Evolutionary conservation across 53 echinoderm and acorn worm genomes (phyloP).

Genomic region (Crossaster papposus): DNA sequence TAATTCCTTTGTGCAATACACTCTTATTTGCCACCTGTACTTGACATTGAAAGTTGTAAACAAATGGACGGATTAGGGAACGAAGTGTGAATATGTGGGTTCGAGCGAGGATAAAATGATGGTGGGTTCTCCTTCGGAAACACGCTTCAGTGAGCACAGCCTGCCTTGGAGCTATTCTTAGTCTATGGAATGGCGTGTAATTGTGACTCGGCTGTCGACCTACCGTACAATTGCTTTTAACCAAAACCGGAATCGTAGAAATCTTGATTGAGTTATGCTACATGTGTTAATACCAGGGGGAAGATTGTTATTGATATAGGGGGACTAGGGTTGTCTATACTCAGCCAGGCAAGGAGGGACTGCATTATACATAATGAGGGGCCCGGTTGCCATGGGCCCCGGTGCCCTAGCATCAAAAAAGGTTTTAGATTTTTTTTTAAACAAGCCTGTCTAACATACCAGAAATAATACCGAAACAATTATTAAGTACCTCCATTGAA

Average conservation of each 20-base stretch:
- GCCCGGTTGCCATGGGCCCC: slow-evolving; percentile 10
- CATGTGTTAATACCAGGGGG: background rate
- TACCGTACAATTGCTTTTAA: slow-evolving; percentile 58
- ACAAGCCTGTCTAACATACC: background rate
- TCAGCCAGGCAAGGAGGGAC: background rate
- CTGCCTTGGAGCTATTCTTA: slow-evolving; percentile 32
- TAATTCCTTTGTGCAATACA: background rate
- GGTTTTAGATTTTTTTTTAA: slow-evolving; percentile 29
- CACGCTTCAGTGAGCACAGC: slow-evolving; percentile 47
- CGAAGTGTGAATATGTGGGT: background rate
- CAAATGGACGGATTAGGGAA: too few relatives aligned
- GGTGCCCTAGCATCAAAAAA: background rate
- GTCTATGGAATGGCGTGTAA: slow-evolving; percentile 14
- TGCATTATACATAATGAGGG: slow-evolving; percentile 4
- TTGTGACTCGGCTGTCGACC: slow-evolving; percentile 13
- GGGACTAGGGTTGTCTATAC: background rate
- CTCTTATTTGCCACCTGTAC: slow-evolving; percentile 38
- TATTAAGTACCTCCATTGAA: background rate
- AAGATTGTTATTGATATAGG: slow-evolving; percentile 52
- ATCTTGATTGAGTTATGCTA: slow-evolving; percentile 50
- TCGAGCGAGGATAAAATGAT: slow-evolving; percentile 13
- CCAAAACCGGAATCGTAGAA: slow-evolving; percentile 36
- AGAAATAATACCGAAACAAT: slow-evolving; percentile 34
- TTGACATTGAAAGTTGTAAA: slow-evolving; percentile 45
- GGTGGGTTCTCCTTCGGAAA: slow-evolving; percentile 24